Conservation (phyloP, 2,113 vertebrate genomes). For the Pollimyrus isidori region DNA sequence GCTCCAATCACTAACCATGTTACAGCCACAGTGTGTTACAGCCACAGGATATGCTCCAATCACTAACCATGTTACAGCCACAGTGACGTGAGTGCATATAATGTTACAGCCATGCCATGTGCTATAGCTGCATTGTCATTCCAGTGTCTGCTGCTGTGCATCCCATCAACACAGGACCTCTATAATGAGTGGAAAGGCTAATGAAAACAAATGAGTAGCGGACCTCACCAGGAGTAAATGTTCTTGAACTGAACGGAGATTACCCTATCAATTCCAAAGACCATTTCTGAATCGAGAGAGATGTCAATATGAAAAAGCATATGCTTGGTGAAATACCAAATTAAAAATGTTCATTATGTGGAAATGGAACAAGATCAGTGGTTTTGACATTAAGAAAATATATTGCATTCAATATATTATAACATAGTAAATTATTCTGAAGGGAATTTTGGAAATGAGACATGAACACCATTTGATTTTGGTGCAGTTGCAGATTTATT, state of each 20-base stretch:
- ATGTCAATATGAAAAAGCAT: not conserved
- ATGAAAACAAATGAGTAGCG: not conserved
- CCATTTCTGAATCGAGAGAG: not conserved
- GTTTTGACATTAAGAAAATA: not conserved
- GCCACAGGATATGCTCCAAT: too few species aligned
- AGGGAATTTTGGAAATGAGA: not conserved
- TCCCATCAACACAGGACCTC: not conserved
- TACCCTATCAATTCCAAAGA: not conserved
- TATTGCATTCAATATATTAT: not conserved
- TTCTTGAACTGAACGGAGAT: not conserved
- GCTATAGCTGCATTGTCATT: not conserved
- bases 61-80: too few species aligned
- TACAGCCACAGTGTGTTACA: not conserved
- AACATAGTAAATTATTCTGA: not conserved
- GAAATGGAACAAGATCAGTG: not conserved
- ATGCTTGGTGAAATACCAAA: not conserved
- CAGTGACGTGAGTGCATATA: not conserved
- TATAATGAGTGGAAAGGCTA: not conserved
- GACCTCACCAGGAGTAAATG: not conserved
- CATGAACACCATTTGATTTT: not conserved
- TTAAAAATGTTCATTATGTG: conserved; percentile 1
- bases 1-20: too few species aligned
- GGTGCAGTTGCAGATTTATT: not conserved
- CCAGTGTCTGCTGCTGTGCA: not conserved
- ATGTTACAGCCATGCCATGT: not conserved